Evolutionary conservation across 2,888 invertebrate species (phyloP).

Genomic region (Limenitis camilla): DNA sequence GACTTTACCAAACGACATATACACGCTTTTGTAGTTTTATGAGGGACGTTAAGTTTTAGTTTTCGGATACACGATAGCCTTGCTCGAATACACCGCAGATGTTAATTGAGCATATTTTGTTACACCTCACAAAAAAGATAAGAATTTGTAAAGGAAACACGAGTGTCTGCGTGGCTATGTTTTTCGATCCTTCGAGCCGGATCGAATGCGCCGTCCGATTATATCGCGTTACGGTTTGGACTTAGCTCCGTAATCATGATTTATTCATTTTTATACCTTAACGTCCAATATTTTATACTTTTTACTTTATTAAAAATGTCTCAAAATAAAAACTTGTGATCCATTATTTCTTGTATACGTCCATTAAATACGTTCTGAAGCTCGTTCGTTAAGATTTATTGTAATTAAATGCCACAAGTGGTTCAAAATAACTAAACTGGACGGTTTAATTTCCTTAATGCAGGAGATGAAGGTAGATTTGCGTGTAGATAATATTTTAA

Average conservation of each 20-base stretch:
- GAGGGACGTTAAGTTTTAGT: constrained; percentile 3
- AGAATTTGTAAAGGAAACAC: constrained; percentile 36
- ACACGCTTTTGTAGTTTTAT: not conserved
- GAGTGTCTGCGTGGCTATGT: constrained; percentile 36
- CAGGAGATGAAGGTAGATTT: constrained; percentile 8
- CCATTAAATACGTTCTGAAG: not conserved
- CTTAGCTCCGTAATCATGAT: too few relatives aligned
- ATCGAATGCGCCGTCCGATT: constrained; percentile 37
- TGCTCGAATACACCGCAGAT: constrained; percentile 43
- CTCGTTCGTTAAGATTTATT: constrained; percentile 3
- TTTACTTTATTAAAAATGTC: not conserved
- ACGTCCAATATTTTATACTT: not conserved
- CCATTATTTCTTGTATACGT: constrained; percentile 5
- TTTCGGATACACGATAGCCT: constrained; percentile 23
- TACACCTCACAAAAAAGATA: constrained; percentile 40
- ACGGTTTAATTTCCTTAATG: constrained; percentile 2
- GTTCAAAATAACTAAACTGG: not conserved
- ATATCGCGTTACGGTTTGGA: constrained; percentile 44
- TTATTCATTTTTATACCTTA: not conserved
- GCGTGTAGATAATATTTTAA: constrained; percentile 8
- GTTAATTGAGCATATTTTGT: constrained; percentile 45
- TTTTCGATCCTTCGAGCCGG: constrained; percentile 41
- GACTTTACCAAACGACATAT: not conserved
- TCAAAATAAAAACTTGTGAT: constrained; percentile 2
- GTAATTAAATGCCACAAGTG: constrained; percentile 3